Evolutionary conservation across 35 echinoderm and acorn worm genomes (phyloP).

Genomic region (Ophioderma brevispina): DNA sequence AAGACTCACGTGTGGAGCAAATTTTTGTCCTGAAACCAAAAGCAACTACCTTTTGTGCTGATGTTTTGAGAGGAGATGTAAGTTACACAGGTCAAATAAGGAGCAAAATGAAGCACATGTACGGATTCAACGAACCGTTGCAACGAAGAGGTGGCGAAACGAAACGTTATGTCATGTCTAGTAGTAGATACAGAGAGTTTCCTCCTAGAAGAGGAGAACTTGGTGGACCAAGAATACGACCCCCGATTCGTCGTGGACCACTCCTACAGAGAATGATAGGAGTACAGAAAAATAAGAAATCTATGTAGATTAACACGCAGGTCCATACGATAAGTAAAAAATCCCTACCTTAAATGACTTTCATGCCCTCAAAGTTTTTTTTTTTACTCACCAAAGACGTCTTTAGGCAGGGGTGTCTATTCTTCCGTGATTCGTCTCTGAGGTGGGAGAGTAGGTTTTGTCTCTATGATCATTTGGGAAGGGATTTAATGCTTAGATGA

Average conservation of each 20-base stretch:
- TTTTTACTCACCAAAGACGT: too few species aligned
- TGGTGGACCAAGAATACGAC: background rate
- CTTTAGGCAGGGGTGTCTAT: too few species aligned
- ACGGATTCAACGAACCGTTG: background rate
- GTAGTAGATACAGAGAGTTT: background rate
- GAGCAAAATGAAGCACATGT: conserved; percentile 21
- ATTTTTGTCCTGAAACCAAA: conserved; percentile 31
- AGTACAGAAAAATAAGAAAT: background rate
- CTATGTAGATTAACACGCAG: too few species aligned
- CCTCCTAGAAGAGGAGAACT: background rate
- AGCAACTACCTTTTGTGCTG: conserved; percentile 7
- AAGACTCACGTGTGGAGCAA: background rate
- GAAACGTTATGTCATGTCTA: background rate
- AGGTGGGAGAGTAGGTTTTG: too few species aligned
- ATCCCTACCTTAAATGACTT: too few species aligned
- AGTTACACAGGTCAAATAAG: conserved; percentile 22
- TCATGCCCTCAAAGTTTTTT: too few species aligned
- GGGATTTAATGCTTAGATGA: too few species aligned
- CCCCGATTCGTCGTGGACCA: background rate
- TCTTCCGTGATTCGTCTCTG: too few species aligned
- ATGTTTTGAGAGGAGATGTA: conserved; percentile 37
- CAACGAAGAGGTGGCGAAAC: background rate
- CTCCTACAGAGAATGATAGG: background rate
- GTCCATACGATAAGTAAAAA: too few species aligned
- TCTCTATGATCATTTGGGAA: too few species aligned